Base-by-base conservation (phyloP, 2,113 vertebrate species). In the Rana temporaria region DNA sequence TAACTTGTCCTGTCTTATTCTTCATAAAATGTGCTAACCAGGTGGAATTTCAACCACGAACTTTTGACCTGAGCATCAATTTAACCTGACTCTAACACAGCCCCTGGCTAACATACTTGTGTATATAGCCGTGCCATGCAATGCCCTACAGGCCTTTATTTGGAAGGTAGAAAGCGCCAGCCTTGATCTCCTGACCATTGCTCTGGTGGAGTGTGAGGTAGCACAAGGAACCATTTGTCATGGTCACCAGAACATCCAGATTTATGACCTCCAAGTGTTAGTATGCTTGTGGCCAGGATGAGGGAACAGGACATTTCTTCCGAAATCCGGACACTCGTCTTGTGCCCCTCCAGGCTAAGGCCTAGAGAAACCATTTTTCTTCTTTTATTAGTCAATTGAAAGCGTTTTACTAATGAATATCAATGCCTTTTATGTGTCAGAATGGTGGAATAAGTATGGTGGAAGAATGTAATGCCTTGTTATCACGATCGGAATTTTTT, bases 31-130 rank as follows among this genome's bases (percentile, higher is more conserved):
- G n/a, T 62, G 19, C 32, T 81, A 62, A 56, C 64, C 64, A 68
- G 77, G 26, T 79, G 48, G 64, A 26, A 38, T 52, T 14, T 56
- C 34, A 57, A 14, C n/a, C 8, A 26, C 66, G 66, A 65, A 73
- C 79, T 7, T 81, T 65, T 81, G 48, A 53, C 79, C 79, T 81
- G 57, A 32, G 19, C 7, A 12, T 64, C 22, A 18, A 26, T 62
- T 53, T 30, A 72, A 56, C 38, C 17, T 67, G 30, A 67, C 22
- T 67, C 18, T 48, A 55, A 6, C 24, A 32, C 19, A 18, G 22
- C 69, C 70, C 24, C 42, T 32, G 55, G 60, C 79, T 22, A 65
- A 18, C 60, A 56, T 64, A 64, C 24, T 52, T 53, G 12, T 19
- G 52, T 53, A 20, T 76, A 38, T 53, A 22, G 20, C 38, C 5